Evolutionary conservation across 2,113 vertebrate genomes (phyloP).

Genomic region (Oncorhynchus mykiss): DNA sequence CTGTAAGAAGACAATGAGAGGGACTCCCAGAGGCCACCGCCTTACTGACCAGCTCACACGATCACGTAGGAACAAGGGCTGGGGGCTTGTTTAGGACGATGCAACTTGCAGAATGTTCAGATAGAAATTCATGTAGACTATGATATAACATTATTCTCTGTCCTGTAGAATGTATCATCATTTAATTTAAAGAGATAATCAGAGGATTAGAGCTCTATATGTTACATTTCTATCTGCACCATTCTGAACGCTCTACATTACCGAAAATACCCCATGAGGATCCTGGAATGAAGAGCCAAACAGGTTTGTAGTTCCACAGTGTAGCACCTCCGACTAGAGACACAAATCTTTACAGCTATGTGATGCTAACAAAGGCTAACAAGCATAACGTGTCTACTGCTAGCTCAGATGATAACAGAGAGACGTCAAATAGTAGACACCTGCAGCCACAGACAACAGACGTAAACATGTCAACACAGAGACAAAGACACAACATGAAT

Average conservation of each 20-base stretch:
- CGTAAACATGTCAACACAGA: neutral
- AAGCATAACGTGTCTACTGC: neutral
- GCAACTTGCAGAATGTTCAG: too few species aligned
- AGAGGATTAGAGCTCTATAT: too few species aligned
- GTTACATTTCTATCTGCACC: too few species aligned
- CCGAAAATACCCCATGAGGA: conserved; percentile 38
- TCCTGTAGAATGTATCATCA: too few species aligned
- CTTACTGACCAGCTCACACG: conserved; percentile 14
- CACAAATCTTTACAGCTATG: neutral
- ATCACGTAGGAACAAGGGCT: conserved; percentile 32
- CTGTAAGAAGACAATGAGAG: conserved; percentile 18
- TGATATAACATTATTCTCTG: too few species aligned
- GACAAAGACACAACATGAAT: conserved; percentile 5
- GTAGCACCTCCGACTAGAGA: neutral
- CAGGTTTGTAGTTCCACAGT: neutral
- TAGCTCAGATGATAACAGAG: neutral
- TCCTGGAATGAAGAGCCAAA: conserved; percentile 28
- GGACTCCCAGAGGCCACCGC: conserved; percentile 31
- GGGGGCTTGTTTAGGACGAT: too few species aligned
- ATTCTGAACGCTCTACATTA: too few species aligned
- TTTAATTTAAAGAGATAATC: too few species aligned
- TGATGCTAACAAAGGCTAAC: neutral
- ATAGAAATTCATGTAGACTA: too few species aligned
- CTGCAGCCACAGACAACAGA: neutral
- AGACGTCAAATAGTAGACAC: neutral